Conservation (phyloP, 2,888 invertebrate genomes). For the Caenorhabditis afra region DNA sequence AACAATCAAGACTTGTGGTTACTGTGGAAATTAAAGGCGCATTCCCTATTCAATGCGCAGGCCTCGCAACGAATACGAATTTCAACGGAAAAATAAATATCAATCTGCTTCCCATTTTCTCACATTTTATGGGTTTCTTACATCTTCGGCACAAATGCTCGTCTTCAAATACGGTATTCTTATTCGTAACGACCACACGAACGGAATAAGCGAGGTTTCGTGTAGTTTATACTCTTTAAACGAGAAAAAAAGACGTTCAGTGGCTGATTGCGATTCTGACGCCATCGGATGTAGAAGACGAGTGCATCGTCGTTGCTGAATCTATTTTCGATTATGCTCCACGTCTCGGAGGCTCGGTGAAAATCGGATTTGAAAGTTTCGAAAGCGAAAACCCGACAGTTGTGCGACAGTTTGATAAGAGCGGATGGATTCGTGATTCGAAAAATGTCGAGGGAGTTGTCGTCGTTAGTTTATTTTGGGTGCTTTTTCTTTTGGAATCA, state of each 20-base stretch:
- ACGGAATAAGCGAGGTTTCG: neutral
- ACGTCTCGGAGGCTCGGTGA: slow-evolving; percentile 13
- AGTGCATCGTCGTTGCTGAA: neutral
- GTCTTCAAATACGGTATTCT: slow-evolving; percentile 29
- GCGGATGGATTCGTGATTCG: slow-evolving; percentile 45
- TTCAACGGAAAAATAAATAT: neutral
- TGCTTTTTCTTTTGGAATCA: too few species aligned
- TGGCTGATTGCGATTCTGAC: slow-evolving; percentile 18
- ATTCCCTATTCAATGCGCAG: too few species aligned
- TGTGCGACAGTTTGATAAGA: neutral
- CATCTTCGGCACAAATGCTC: neutral
- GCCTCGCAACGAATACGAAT: neutral
- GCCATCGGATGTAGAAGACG: neutral
- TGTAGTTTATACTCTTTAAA: neutral
- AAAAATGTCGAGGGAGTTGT: slow-evolving; percentile 15
- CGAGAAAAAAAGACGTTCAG: slow-evolving; percentile 6
- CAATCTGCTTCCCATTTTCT: neutral
- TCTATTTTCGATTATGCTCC: slow-evolving; percentile 8
- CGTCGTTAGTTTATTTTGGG: slow-evolving; percentile 1
- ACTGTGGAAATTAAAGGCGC: too few species aligned
- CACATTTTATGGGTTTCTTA: neutral
- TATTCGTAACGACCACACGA: neutral
- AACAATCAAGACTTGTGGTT: too few species aligned
- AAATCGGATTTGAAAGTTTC: slow-evolving; percentile 9
- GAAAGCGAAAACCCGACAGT: neutral